A percentile compares a stretch with the other conserved stretches of the same genome.
Conservation (phyloP, 2,113 vertebrate genomes). For the Notothenia coriiceps region DNA sequence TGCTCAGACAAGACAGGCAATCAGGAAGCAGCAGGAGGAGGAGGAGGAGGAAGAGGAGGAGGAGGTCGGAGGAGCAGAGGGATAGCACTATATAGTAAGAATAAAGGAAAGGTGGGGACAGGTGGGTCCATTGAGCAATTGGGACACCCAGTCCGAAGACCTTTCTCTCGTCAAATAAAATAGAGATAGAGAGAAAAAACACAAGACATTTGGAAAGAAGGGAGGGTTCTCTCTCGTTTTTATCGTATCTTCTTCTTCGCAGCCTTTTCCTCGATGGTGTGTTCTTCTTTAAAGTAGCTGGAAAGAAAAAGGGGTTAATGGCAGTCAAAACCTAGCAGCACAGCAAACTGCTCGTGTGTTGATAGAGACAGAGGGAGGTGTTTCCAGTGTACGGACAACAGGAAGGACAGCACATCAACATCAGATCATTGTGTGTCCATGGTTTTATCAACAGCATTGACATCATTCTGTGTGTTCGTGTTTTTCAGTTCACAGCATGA, state of each 20-base stretch:
- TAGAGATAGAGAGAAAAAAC: slow-evolving; percentile 42
- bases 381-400: slow-evolving; percentile 65
- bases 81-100: slow-evolving; percentile 43
- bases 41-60: slow-evolving; percentile 50
- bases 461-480: neutral
- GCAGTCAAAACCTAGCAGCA: slow-evolving; percentile 44
- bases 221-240: slow-evolving; percentile 37
- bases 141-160: slow-evolving; percentile 80
- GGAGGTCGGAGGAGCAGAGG: slow-evolving; percentile 58
- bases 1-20: slow-evolving; percentile 99
- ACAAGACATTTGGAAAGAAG: slow-evolving; percentile 38
- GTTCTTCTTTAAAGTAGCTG: slow-evolving; percentile 71
- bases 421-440: neutral
- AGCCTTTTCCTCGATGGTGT: slow-evolving; percentile 42
- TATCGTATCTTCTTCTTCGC: slow-evolving; percentile 32
- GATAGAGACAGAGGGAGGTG: neutral
- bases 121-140: slow-evolving; percentile 65
- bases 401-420: slow-evolving; percentile 37
- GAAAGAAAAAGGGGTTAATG: slow-evolving; percentile 74
- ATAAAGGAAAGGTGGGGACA: slow-evolving; percentile 60
- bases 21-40: slow-evolving; percentile 90
- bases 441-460: neutral
- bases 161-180: slow-evolving; percentile 57
- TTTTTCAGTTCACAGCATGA: neutral
- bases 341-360: neutral